Conservation (phyloP, 2,888 invertebrate genomes). For the Ormia ochracea region DNA sequence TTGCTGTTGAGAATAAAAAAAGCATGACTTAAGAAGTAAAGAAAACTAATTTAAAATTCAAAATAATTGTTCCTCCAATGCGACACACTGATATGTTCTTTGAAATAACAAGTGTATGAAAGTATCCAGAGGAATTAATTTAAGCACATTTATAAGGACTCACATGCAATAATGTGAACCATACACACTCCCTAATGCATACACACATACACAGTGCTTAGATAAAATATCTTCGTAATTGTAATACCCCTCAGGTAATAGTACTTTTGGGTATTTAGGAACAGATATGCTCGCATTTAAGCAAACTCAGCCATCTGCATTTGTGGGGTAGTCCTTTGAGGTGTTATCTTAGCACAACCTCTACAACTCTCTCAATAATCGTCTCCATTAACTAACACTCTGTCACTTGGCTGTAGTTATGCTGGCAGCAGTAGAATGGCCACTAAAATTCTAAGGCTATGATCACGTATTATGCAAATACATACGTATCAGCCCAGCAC, state of each 20-base stretch:
- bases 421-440: neutral
- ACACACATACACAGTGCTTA: constrained; percentile 1
- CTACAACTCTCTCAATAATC: constrained; percentile 30
- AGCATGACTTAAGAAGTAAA: too few relatives aligned
- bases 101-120: too few relatives aligned
- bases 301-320: neutral
- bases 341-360: constrained; percentile 39
- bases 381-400: constrained; percentile 1
- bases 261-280: constrained; percentile 52
- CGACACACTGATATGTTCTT: too few relatives aligned
- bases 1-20: too few relatives aligned
- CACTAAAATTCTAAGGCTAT: constrained; percentile 33
- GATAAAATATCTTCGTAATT: constrained; percentile 63
- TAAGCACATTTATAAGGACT: neutral
- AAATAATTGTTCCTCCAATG: too few relatives aligned
- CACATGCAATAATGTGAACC: neutral
- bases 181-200: neutral
- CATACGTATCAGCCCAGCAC: neutral
- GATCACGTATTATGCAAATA: constrained; percentile 43
- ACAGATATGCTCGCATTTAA: constrained; percentile 2
- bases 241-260: constrained; percentile 63
- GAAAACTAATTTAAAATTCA: too few relatives aligned
- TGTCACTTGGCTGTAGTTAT: neutral
- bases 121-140: neutral
- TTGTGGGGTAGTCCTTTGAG: constrained; percentile 1